A percentile compares a stretch with the other conserved stretches of the same genome.
These are phyloP conservation scores for Acanthaster planci DNA, from an alignment of 35 echinoderm and acorn worm species.

Conservation along the genomic window DNA sequence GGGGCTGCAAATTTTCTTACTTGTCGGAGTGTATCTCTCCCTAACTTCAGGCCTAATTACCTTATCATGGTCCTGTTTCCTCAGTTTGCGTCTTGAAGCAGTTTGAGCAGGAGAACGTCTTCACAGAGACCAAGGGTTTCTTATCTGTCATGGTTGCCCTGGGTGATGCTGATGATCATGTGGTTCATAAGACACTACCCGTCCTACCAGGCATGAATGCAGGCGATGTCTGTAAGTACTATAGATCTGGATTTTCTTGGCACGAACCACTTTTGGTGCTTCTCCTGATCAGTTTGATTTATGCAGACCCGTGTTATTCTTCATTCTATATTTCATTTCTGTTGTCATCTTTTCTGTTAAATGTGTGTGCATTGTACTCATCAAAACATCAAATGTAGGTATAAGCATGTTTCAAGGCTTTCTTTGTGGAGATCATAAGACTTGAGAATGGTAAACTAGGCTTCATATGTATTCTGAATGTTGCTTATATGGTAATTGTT, in stretches of 20 bases:
- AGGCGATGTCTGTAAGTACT: constrained; percentile 89
- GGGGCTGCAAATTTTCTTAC: too few species aligned
- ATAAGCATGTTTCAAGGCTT: too few species aligned
- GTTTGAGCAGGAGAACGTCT: constrained; percentile 66
- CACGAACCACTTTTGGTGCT: neutral
- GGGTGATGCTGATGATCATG: constrained; percentile 24
- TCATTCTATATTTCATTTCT: neutral
- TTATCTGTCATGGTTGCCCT: constrained; percentile 68
- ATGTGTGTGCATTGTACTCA: neutral
- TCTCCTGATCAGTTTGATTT: neutral
- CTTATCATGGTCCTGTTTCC: neutral
- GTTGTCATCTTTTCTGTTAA: neutral
- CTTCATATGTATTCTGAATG: too few species aligned
- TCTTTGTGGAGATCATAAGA: too few species aligned
- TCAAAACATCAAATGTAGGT: too few species aligned
- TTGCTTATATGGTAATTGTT: too few species aligned
- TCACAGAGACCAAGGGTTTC: constrained; percentile 89
- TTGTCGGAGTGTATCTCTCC: too few species aligned
- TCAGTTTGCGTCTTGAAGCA: constrained; percentile 79
- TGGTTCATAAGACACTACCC: constrained; percentile 79
- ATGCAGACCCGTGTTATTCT: neutral
- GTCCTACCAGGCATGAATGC: constrained; percentile 88
- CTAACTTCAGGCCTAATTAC: too few species aligned
- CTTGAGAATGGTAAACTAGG: too few species aligned
- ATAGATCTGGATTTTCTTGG: neutral